Conservation (phyloP, 1,140 invertebrate species). For the Amyelois transitella region DNA sequence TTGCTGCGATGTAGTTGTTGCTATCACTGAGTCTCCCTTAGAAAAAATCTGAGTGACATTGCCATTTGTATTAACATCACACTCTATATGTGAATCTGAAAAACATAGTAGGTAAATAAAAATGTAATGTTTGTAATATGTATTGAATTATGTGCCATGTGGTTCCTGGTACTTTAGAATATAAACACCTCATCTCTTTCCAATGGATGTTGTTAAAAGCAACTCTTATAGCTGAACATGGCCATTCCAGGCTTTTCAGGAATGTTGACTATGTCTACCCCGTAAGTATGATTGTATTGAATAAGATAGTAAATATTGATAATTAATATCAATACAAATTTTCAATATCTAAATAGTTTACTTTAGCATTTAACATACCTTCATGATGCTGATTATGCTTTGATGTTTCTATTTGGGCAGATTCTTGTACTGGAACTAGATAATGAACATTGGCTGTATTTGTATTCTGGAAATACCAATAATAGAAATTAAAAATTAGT, state of each 20-base stretch:
- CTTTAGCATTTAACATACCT: not conserved
- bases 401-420: not conserved
- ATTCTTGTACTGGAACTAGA: not conserved
- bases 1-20: not conserved
- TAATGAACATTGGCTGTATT: not conserved
- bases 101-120: not conserved
- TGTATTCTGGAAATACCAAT: not conserved
- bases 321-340: no score
- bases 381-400: not conserved
- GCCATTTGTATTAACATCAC: not conserved
- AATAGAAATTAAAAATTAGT: no score
- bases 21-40: no score
- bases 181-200: no score
- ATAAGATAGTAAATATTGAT: no score
- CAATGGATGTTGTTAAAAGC: no score
- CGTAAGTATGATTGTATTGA: no score
- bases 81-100: not conserved
- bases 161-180: no score
- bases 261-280: no score
- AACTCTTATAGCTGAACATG: no score
- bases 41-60: not conserved
- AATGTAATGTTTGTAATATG: not conserved
- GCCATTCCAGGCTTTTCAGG: no score
- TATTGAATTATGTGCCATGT: not conserved
- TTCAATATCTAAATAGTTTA: no score